Evolutionary conservation across 2,797 vertebrate species (phyloP).

Genomic region (Ficedula albicollis): DNA sequence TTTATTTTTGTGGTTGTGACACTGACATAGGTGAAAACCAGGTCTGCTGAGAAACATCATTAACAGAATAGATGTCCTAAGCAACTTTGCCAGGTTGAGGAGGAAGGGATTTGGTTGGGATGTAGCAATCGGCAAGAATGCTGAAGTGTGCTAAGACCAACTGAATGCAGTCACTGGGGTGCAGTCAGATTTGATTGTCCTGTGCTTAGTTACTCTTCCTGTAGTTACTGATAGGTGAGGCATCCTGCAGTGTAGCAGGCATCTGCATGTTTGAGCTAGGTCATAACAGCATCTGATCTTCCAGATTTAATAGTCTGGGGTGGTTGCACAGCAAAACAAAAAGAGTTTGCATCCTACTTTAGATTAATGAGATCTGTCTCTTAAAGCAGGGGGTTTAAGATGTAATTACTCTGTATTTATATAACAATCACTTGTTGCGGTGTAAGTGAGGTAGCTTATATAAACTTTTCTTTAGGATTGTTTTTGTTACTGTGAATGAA

Average conservation of each 20-base stretch:
- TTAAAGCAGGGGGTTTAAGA: background rate
- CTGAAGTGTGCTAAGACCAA: background rate
- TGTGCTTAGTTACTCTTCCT: background rate
- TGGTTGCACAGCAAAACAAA: background rate
- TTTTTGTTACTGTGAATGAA: background rate
- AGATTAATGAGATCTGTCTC: background rate
- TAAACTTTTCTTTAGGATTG: background rate
- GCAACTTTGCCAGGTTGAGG: background rate
- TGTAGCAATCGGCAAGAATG: background rate
- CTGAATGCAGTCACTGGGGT: background rate
- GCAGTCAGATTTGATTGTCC: background rate
- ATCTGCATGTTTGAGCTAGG: background rate
- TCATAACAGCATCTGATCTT: background rate
- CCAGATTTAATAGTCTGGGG: background rate
- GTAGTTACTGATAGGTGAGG: slow-evolving; percentile 7
- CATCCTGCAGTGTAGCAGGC: background rate
- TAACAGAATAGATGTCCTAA: background rate
- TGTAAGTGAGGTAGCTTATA: background rate
- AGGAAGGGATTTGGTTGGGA: background rate
- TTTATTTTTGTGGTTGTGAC: background rate
- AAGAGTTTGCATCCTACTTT: background rate
- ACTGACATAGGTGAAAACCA: background rate
- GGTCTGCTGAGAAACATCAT: background rate
- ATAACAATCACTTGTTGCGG: background rate
- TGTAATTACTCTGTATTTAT: slow-evolving; percentile 30